Conservation (phyloP, 2,888 invertebrate genomes). For the Hyposoter didymator region DNA sequence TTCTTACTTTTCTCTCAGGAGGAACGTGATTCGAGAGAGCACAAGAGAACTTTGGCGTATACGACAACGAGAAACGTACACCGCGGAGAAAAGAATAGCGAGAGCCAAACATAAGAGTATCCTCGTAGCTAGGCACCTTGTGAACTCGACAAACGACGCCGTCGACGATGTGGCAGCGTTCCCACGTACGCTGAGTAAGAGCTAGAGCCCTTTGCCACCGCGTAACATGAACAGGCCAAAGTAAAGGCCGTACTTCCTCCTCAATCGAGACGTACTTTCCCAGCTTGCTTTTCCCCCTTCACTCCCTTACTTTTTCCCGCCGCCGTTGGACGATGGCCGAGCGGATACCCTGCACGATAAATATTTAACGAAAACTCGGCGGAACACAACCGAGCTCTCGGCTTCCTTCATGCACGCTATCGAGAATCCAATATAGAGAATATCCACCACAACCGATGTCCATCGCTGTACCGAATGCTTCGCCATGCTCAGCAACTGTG, state of each 20-base stretch:
- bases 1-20: constrained; percentile 54
- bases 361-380: constrained; percentile 77
- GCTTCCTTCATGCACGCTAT: constrained; percentile 6
- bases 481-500: neutral
- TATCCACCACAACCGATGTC: constrained; percentile 11
- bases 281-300: neutral
- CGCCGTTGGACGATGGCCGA: constrained; percentile 50
- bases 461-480: neutral
- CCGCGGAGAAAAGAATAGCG: constrained; percentile 40
- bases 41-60: constrained; percentile 32
- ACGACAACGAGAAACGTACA: constrained; percentile 56
- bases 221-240: constrained; percentile 31
- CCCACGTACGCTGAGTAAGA: constrained; percentile 57
- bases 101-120: constrained; percentile 61
- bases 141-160: constrained; percentile 64
- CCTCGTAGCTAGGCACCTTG: constrained; percentile 41
- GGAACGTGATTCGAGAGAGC: constrained; percentile 68
- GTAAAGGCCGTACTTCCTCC: constrained; percentile 46
- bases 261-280: constrained; percentile 60
- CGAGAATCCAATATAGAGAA: constrained; percentile 7
- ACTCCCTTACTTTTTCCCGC: neutral
- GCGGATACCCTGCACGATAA: constrained; percentile 69
- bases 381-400: constrained; percentile 46
- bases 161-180: constrained; percentile 63
- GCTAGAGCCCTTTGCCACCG: constrained; percentile 12